Percentiles rank a stretch among this genome's conserved stretches.
Conservation (phyloP, 2,888 invertebrate genomes). For the Mythimna impura region DNA sequence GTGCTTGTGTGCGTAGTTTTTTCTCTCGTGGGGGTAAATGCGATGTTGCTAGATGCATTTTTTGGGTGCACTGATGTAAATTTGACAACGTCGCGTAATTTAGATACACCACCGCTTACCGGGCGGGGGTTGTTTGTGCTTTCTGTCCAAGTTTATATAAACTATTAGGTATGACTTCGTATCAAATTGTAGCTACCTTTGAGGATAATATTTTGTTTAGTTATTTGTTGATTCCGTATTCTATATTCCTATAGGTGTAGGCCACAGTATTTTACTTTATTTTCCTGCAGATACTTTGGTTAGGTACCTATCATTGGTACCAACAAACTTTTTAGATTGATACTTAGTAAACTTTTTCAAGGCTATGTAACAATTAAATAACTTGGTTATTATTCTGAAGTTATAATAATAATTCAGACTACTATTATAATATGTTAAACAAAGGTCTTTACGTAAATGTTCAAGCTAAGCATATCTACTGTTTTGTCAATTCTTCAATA, state of each 20-base stretch:
- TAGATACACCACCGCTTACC: constrained; percentile 66
- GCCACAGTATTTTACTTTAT: neutral
- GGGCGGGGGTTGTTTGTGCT: constrained; percentile 34
- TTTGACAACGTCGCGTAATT: constrained; percentile 88
- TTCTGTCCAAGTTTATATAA: constrained; percentile 18
- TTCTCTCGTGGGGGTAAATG: constrained; percentile 74
- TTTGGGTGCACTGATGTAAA: constrained; percentile 81
- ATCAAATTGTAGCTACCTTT: neutral
- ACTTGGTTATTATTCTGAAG: neutral
- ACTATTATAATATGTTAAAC: no score
- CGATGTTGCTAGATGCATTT: constrained; percentile 87
- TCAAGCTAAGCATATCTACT: no score
- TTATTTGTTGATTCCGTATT: neutral
- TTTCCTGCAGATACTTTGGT: neutral
- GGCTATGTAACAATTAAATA: neutral
- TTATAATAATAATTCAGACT: neutral
- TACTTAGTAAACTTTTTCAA: neutral
- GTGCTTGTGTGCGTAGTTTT: constrained; percentile 66
- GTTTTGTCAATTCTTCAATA: neutral
- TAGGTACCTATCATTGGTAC: no score
- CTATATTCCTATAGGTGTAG: neutral
- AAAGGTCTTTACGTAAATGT: no score
- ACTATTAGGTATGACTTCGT: neutral
- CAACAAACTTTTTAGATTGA: neutral
- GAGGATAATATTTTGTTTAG: constrained; percentile 1